Conservation (phyloP, 2,797 vertebrate genomes). For the Graptemys geographica region DNA sequence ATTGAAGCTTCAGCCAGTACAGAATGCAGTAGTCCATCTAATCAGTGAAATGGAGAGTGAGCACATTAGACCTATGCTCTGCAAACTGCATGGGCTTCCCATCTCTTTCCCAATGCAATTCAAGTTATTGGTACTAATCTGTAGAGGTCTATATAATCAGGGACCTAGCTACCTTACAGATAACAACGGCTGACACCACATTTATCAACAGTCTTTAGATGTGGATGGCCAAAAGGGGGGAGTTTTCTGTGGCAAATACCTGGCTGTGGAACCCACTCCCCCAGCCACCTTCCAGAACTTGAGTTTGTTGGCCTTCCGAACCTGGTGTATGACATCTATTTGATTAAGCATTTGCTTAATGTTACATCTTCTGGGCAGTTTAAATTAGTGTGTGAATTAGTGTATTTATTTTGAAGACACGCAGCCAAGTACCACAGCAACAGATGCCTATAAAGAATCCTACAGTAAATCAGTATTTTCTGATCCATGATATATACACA, state of each 20-base stretch:
- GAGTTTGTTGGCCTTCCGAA: not conserved
- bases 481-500: not conserved
- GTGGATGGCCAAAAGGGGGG: not conserved
- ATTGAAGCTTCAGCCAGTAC: not conserved
- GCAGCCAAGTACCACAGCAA: not conserved
- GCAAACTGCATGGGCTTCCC: not conserved
- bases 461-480: not conserved
- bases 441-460: not conserved
- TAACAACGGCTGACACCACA: not conserved
- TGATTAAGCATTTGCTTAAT: not conserved
- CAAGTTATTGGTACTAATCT: not conserved
- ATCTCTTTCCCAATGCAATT: not conserved
- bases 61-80: not conserved
- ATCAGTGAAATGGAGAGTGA: not conserved
- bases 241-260: not conserved
- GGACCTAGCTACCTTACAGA: not conserved
- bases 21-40: not conserved
- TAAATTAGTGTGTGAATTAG: rapidly evolving
- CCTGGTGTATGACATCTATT: rapidly evolving
- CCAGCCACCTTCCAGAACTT: not conserved
- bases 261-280: not conserved
- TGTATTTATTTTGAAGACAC: not conserved
- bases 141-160: not conserved
- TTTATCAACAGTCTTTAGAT: not conserved
- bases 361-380: not conserved